Conservation (phyloP, 2,113 vertebrate species). For the Mirza zaza region DNA sequence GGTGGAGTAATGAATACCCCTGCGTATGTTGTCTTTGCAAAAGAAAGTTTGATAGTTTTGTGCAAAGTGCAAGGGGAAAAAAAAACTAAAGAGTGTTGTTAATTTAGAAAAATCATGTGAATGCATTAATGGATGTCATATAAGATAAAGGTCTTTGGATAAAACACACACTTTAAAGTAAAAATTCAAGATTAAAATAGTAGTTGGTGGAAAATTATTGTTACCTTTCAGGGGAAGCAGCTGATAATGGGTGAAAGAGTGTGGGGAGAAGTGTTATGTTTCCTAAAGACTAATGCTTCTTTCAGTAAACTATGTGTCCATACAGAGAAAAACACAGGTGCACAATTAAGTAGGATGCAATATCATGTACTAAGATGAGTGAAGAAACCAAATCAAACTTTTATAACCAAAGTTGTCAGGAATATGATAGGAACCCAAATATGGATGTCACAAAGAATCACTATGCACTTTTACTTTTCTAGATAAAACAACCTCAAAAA, state of each 20-base stretch:
- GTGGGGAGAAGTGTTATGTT: neutral
- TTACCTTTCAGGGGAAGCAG: neutral
- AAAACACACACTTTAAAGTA: neutral
- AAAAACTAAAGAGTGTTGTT: neutral
- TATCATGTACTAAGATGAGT: neutral
- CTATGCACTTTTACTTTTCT: neutral
- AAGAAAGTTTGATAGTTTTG: conserved; percentile 65
- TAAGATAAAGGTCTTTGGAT: neutral
- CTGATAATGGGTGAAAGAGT: neutral
- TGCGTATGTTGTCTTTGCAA: conserved; percentile 72
- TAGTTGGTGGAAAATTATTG: neutral
- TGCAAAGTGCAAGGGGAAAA: conserved; percentile 37
- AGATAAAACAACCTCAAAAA: neutral
- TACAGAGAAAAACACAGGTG: neutral
- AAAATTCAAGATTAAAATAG: conserved; percentile 3
- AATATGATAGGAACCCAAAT: neutral
- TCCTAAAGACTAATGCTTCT: neutral
- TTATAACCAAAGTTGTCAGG: neutral
- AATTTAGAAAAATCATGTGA: conserved; percentile 26
- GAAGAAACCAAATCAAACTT: neutral
- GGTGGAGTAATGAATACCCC: conserved; percentile 73
- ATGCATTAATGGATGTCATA: neutral
- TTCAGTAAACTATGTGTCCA: neutral
- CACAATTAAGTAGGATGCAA: too few species aligned
- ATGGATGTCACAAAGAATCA: neutral